Base-by-base conservation (phyloP, 2,888 invertebrate species). In the Leptopilina syphax region DNA sequence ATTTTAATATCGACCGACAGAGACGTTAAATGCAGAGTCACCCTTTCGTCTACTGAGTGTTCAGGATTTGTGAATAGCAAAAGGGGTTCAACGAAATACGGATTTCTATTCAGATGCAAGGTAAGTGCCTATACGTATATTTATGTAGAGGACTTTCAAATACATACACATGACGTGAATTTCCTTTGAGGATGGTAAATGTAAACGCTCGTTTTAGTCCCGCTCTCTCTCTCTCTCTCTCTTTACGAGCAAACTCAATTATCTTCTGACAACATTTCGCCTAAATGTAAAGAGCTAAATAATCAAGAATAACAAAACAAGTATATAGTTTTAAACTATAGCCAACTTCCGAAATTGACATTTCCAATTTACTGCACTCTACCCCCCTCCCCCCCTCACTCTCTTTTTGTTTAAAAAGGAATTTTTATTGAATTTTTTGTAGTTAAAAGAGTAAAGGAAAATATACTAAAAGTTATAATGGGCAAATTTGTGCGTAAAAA, bases 141-240 rank as follows among this genome's bases (percentile, higher is more conserved):
- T 44, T 66, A 47, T 70, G 24, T 27, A 34, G 50, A 70, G 70
- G 54, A 50, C 54, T 54, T 70, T 70, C 50, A 54, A 50, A 50
- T 50, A 27, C n/a, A 9, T 44, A 1, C 70, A 70, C 70, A 70
- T 70, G 12, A 12, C 27, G 7, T 44, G 41, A 18, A 6, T 44
- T 47, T 68, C 68, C 68, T 68, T 47, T 68, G 47, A 68, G 10
- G 18, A 47, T 50, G 13, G 18, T 34, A 73, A 8, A 9, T 70
- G 70, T 34, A 57, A 70, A 70, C 54, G 34, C 27, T 27, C 27
- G 27, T n/a, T 34, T 27, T 13, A 70, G 41, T 3, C 3, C 10
- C 12, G 44, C 67, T 12, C 50, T 50, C 12, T 50, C 50, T 12
- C 50, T 50, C 63, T 63, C 63, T 44, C 44, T 44, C 44, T 44